Percentiles rank a stretch among this genome's conserved stretches.
Conservation (phyloP, 2,888 invertebrate species). For the Ophion ventricosus region DNA sequence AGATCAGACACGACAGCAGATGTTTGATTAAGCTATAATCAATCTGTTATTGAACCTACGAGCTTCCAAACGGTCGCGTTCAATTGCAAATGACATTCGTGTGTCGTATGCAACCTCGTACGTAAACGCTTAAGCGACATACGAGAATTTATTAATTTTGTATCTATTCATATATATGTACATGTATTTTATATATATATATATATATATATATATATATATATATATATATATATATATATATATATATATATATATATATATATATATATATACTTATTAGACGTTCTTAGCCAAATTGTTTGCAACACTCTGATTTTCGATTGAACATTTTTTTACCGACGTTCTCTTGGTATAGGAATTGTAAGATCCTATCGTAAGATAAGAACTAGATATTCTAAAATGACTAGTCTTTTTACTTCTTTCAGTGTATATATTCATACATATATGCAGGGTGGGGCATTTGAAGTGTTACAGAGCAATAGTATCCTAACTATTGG, state of each 20-base stretch:
- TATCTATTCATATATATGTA: neutral
- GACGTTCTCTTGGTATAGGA: no score
- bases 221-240: neutral
- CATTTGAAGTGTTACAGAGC: no score
- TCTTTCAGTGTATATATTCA: no score
- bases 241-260: neutral
- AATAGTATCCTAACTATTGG: no score
- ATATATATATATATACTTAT: neutral
- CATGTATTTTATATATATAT: neutral
- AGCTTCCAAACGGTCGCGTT: conserved; percentile 60
- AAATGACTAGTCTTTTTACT: no score
- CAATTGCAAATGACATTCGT: conserved; percentile 39
- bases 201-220: neutral
- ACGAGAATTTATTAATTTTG: neutral
- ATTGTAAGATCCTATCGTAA: no score
- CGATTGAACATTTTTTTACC: no score
- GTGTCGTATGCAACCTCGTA: conserved; percentile 30
- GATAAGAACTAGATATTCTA: no score
- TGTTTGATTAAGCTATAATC: conserved; percentile 60
- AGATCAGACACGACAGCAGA: conserved; percentile 28
- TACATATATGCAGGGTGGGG: no score
- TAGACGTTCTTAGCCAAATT: neutral
- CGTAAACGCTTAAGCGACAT: neutral
- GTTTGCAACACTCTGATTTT: neutral
- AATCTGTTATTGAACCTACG: conserved; percentile 66